Evolutionary conservation across 1,140 invertebrate genomes (phyloP), one percentile per base, ranked within the genome.

Genomic region (Leptinotarsa defecta): DNA sequence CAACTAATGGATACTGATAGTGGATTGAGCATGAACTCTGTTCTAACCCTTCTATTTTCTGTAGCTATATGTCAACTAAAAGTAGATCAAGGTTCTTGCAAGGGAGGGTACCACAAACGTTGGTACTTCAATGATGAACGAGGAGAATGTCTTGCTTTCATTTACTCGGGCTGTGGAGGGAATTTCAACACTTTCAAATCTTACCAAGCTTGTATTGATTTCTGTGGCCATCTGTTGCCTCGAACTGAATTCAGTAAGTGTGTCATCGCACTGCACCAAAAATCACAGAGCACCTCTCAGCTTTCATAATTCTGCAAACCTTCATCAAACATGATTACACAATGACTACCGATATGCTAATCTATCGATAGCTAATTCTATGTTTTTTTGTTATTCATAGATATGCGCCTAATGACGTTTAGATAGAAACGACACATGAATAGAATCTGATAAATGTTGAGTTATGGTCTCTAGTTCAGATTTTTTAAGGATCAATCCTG

Each of bases 61-160:
- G 27, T 75, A 82, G 81, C 74, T 62, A 74, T 78, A 17, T 94
- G 92, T 85, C 86, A 84, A 73, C 86, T 92, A 79, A 88, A 89
- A 20, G 90, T 92, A 83, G 88, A 91, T 77, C 85, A 86, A 34
- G 96, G 96, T 20, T 91, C 90, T 13, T 97, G 95, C 84, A 86
- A 89, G 43, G 89, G 89, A 65, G 86, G 85, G 17, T 82, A 88
- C 68, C 87, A 87, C 75, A 91, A 91, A 79, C 89, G 93, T 67
- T 98, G 92, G 91, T 95, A 93, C 88, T 97, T 93, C 85, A 92
- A 97, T 83, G 87, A 89, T 73, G 87, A 89, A 67, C 87, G 88
- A 76, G 89, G 90, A 81, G 91, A 90, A 78, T 96, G 94, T 84
- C 86, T 92, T 73, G 87, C 90, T 48, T 96, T 96, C 83, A 89